Evolutionary conservation across 2,797 vertebrate genomes (phyloP).

Genomic region (Mareca penelope): DNA sequence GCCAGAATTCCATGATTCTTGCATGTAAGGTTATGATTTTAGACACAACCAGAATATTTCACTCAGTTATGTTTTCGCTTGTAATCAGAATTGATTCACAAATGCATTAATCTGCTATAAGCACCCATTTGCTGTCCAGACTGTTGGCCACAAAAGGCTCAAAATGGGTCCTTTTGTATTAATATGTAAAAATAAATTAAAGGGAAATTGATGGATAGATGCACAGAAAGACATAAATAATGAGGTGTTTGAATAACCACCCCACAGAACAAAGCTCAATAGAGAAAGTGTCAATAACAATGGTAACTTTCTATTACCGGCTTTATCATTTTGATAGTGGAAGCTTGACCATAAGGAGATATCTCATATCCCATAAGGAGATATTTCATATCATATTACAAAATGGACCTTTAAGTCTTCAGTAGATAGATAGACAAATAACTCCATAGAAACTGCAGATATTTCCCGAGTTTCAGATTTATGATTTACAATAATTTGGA

Average conservation of each 20-base stretch:
- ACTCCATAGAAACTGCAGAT: neutral
- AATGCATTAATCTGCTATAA: neutral
- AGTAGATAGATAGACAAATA: neutral
- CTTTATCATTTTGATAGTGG: neutral
- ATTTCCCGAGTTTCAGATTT: neutral
- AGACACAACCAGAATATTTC: neutral
- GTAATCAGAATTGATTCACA: neutral
- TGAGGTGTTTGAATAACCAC: neutral
- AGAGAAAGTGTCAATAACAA: neutral
- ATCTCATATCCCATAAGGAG: neutral
- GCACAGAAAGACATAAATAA: neutral
- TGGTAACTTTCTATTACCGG: neutral
- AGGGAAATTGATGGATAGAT: neutral
- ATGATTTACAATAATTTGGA: neutral
- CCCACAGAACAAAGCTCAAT: neutral
- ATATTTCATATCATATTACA: neutral
- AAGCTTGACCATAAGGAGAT: neutral
- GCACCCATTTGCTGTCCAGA: neutral
- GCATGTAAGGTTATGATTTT: slow-evolving; percentile 28
- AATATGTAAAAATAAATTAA: neutral
- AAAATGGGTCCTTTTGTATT: neutral
- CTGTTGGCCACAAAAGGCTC: neutral
- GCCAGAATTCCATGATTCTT: slow-evolving; percentile 6
- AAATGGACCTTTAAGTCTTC: neutral
- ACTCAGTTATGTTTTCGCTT: neutral